Percentiles rank a stretch among this genome's conserved stretches.
Evolutionary conservation across 2,113 vertebrate species (phyloP).

Genomic region (Barbus barbus): DNA sequence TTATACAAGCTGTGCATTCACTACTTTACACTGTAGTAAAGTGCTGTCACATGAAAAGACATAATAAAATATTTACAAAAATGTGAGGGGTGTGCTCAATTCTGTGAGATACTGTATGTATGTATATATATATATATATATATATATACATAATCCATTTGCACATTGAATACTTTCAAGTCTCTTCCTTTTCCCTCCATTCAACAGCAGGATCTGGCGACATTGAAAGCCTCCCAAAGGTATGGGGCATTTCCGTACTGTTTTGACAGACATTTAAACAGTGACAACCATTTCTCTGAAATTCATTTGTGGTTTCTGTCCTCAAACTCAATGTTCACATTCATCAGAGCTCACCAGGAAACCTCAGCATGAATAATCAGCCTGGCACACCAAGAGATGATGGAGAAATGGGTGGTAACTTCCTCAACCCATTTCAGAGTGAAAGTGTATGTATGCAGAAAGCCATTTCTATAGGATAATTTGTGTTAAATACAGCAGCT

Average conservation of each 20-base stretch:
- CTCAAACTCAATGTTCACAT: constrained; percentile 19
- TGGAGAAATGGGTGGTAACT: constrained; percentile 96
- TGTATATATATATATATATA: not conserved
- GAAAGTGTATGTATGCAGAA: constrained; percentile 78
- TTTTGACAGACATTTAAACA: not conserved
- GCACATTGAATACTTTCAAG: not conserved
- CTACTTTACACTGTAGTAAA: too few relatives aligned
- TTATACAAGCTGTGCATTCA: too few relatives aligned
- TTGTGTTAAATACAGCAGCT: not conserved
- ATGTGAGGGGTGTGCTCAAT: too few relatives aligned
- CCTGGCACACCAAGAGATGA: constrained; percentile 97
- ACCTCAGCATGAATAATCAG: constrained; percentile 98
- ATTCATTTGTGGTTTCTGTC: not conserved
- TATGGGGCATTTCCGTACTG: constrained; percentile 63
- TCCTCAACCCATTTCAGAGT: constrained; percentile 98
- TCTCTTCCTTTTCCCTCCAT: not conserved
- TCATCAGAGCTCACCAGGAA: constrained; percentile 93
- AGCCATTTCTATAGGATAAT: not conserved
- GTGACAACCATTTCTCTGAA: not conserved
- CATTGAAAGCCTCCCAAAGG: constrained; percentile 99
- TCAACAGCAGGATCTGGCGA: constrained; percentile 91
- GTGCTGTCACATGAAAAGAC: too few relatives aligned
- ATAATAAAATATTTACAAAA: too few relatives aligned
- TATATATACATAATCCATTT: not conserved
- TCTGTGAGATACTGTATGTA: too few relatives aligned